A percentile compares a stretch with the other conserved stretches of the same genome.
These are phyloP conservation scores for Ectemnius continuus DNA, from an alignment of 2,888 invertebrate species.

Conservation along the genomic window DNA sequence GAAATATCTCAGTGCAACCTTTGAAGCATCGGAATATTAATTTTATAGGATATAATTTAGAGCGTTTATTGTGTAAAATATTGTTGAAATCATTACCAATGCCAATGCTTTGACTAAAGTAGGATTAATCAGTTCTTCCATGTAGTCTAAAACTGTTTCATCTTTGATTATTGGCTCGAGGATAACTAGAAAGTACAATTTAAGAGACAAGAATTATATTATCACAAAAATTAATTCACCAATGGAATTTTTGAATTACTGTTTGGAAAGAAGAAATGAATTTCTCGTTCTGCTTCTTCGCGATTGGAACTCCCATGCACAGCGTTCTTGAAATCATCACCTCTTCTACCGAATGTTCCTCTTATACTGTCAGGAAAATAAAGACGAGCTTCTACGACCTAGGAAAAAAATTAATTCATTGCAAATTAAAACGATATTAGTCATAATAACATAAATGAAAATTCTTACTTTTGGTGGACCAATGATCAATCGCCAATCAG, in stretches of 20 bases:
- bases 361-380: slow-evolving; percentile 86
- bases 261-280: slow-evolving; percentile 92
- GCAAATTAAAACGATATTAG: neutral
- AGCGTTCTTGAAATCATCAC: slow-evolving; percentile 84
- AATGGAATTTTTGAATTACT: slow-evolving; percentile 78
- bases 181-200: slow-evolving; percentile 81
- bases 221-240: neutral
- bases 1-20: too few relatives aligned
- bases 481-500: slow-evolving; percentile 86
- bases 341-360: slow-evolving; percentile 84
- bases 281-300: slow-evolving; percentile 86
- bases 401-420: slow-evolving; percentile 48
- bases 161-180: slow-evolving; percentile 86
- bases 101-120: slow-evolving; percentile 81
- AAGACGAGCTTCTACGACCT: slow-evolving; percentile 83
- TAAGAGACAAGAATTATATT: neutral
- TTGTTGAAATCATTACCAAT: too few relatives aligned
- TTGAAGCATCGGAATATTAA: too few relatives aligned
- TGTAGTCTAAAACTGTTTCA: slow-evolving; percentile 84
- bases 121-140: slow-evolving; percentile 84
- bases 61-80: neutral
- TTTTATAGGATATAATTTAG: slow-evolving; percentile 52
- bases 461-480: slow-evolving; percentile 81
- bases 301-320: slow-evolving; percentile 88
- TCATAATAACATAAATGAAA: neutral